phyloP scores from a whole-genome alignment of 2,888 invertebrate species.

The Drosophila macrospina region DNA sequence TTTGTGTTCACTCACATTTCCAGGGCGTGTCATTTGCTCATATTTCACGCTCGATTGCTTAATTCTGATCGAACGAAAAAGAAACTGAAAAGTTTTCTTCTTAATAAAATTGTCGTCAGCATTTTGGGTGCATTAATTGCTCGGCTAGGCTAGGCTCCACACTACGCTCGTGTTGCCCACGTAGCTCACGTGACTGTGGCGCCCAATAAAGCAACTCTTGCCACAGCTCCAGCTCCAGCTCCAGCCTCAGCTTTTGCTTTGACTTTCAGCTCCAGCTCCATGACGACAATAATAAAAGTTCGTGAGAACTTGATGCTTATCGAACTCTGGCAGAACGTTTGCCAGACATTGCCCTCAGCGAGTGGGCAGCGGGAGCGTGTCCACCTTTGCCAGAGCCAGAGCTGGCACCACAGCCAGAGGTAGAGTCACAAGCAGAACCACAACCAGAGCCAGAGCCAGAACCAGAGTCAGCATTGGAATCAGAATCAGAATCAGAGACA shows the following conservation, averaged over 20 bases:
- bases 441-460: neutral
- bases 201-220: constrained; percentile 38
- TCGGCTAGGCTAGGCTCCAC: constrained; percentile 2
- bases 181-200: constrained; percentile 51
- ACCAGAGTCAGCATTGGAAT: neutral
- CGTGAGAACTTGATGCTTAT: constrained; percentile 85
- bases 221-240: constrained; percentile 18
- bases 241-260: neutral
- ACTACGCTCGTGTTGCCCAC: constrained; percentile 43
- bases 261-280: constrained; percentile 19
- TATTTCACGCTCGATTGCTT: constrained; percentile 69
- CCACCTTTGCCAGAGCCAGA: constrained; percentile 21
- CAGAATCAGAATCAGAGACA: neutral
- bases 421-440: neutral
- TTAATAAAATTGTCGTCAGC: constrained; percentile 33
- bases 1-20: constrained; percentile 4
- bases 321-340: constrained; percentile 62
- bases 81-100: constrained; percentile 1
- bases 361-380: constrained; percentile 53
- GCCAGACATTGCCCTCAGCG: constrained; percentile 54
- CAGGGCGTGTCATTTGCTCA: constrained; percentile 54
- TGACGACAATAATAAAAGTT: constrained; percentile 83
- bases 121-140: constrained; percentile 46
- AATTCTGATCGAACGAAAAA: constrained; percentile 5
- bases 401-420: neutral